These are phyloP conservation scores for Julus scanicus DNA, from an alignment of 2,888 invertebrate species.

Conservation along the genomic window DNA sequence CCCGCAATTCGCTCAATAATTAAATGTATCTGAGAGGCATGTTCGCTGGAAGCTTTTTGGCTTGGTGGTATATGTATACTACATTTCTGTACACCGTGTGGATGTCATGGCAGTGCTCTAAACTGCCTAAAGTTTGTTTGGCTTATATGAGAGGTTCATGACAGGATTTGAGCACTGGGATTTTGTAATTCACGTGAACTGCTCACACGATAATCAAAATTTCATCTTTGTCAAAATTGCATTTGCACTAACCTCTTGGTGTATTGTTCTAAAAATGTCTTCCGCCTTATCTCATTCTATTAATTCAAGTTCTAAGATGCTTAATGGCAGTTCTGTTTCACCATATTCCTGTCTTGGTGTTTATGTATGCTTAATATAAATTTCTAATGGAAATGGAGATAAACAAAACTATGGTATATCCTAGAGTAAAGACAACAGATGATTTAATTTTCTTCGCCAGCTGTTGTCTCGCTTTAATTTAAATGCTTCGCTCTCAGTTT, in stretches of 20 bases:
- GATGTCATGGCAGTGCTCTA: too few relatives aligned
- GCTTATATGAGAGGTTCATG: too few relatives aligned
- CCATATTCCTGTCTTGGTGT: neutral
- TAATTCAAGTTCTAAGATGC: neutral
- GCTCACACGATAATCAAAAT: too few relatives aligned
- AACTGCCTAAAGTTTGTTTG: too few relatives aligned
- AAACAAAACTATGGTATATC: neutral
- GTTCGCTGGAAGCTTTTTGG: neutral
- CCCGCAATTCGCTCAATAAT: neutral
- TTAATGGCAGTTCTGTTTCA: neutral
- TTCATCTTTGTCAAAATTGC: too few relatives aligned
- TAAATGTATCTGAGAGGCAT: conserved; percentile 20
- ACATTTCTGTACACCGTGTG: too few relatives aligned
- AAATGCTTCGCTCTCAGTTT: conserved; percentile 16
- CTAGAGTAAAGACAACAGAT: neutral
- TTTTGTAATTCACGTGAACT: too few relatives aligned
- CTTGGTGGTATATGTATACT: neutral
- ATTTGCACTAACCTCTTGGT: too few relatives aligned
- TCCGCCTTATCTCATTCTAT: neutral
- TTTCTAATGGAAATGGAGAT: neutral
- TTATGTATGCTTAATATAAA: neutral
- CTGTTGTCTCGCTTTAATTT: conserved; percentile 7
- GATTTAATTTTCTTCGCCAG: conserved; percentile 26
- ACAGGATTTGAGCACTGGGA: too few relatives aligned
- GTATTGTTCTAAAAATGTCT: neutral